Evolutionary conservation across 2,113 vertebrate genomes (phyloP).

Genomic region (Lagopus muta): DNA sequence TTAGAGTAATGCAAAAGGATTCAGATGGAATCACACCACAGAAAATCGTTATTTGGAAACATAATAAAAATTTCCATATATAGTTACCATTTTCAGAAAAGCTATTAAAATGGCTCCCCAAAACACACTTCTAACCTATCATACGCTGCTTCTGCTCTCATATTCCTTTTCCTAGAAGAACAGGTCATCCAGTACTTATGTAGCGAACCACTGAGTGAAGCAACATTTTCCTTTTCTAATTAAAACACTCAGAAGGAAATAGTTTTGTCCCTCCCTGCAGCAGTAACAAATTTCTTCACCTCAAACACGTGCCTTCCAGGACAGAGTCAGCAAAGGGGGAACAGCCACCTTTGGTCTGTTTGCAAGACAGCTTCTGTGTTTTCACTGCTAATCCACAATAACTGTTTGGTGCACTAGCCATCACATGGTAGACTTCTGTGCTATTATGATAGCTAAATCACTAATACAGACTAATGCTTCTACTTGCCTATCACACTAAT

Average conservation of each 20-base stretch:
- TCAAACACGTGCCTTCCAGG: not conserved
- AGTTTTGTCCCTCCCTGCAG: not conserved
- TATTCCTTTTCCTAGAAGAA: not conserved
- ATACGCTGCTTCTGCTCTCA: not conserved
- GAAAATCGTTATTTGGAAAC: conserved; percentile 30
- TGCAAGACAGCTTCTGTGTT: conserved; percentile 7
- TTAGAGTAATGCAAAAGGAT: not conserved
- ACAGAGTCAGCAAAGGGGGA: not conserved
- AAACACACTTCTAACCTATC: not conserved
- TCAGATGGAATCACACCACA: conserved; percentile 44
- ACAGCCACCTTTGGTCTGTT: not conserved
- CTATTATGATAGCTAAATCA: conserved; percentile 68
- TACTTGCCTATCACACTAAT: conserved; percentile 48
- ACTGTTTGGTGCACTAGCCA: conserved; percentile 54
- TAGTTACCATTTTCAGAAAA: not conserved
- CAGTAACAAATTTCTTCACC: not conserved
- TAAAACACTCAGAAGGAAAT: not conserved
- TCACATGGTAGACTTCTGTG: conserved; percentile 53
- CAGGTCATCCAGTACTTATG: not conserved
- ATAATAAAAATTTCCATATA: not conserved
- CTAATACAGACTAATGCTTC: conserved; percentile 73
- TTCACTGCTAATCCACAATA: conserved; percentile 29
- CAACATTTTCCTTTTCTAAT: not conserved
- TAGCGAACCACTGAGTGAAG: not conserved
- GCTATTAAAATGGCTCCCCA: not conserved